phyloP scores from a whole-genome alignment of 2,113 vertebrate species.

The Dissostichus mawsoni region DNA sequence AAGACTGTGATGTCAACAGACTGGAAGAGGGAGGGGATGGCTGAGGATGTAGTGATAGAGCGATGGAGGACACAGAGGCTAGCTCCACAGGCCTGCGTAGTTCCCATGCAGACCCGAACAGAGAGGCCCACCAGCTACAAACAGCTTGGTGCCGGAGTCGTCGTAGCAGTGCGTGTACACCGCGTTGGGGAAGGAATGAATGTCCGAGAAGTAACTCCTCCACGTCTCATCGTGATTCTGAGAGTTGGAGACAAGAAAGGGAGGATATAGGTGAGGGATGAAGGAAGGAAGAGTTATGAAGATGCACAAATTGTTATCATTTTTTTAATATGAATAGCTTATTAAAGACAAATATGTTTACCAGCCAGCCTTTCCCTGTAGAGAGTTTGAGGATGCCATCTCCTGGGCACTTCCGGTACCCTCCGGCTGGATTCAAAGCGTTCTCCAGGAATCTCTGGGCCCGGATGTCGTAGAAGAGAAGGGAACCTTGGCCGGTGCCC shows the following conservation, averaged over 20 bases:
- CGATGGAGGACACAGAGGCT: slow-evolving; percentile 67
- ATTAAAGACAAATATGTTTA: slow-evolving; percentile 63
- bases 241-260: not conserved
- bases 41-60: slow-evolving; percentile 36
- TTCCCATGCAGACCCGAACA: slow-evolving; percentile 98
- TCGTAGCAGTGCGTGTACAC: slow-evolving; percentile 99
- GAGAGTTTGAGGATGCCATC: slow-evolving; percentile 94
- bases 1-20: slow-evolving; percentile 29
- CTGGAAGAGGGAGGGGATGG: slow-evolving; percentile 32
- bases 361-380: slow-evolving; percentile 98
- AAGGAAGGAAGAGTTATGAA: not conserved
- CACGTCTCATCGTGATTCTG: slow-evolving; percentile 98
- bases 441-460: slow-evolving; percentile 95
- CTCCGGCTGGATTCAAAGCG: slow-evolving; percentile 74
- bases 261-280: slow-evolving; percentile 12
- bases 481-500: slow-evolving; percentile 95
- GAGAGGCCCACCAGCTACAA: slow-evolving; percentile 97
- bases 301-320: not conserved
- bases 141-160: slow-evolving; percentile 96
- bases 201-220: slow-evolving; percentile 99
- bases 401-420: slow-evolving; percentile 85
- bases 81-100: slow-evolving; percentile 98
- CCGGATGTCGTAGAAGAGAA: slow-evolving; percentile 96
- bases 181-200: slow-evolving; percentile 96
- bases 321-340: too few relatives aligned